Percentiles rank a stretch among this genome's conserved stretches.
Evolutionary conservation across 2,113 vertebrate species (phyloP).

Genomic region (Phodopus roborovskii): DNA sequence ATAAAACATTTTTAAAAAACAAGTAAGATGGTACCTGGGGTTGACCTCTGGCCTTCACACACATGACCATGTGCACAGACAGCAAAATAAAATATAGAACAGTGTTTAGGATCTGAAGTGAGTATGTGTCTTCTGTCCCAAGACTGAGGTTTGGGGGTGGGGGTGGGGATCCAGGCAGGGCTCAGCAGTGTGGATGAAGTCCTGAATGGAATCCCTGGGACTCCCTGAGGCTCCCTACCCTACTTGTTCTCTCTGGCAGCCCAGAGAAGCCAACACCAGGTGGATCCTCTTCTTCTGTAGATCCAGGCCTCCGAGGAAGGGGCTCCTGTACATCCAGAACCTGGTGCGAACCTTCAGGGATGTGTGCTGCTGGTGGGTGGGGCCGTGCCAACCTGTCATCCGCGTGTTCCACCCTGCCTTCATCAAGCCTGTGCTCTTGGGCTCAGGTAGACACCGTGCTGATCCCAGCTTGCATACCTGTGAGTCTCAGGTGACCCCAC

Average conservation of each 20-base stretch:
- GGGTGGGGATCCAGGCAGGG: background rate
- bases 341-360: background rate
- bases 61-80: background rate
- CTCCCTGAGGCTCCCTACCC: background rate
- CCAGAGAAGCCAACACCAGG: background rate
- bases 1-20: background rate
- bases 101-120: background rate
- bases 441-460: constrained; percentile 61
- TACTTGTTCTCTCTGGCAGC: background rate
- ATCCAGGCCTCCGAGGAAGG: constrained; percentile 63
- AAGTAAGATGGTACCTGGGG: background rate
- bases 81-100: background rate
- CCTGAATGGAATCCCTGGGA: too few species aligned
- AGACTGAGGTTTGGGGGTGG: background rate
- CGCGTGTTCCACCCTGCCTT: constrained; percentile 90
- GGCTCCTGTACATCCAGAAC: constrained; percentile 44
- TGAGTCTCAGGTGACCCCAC: rapidly evolving
- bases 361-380: constrained; percentile 58
- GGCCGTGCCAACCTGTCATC: constrained; percentile 82
- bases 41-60: background rate
- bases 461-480: background rate
- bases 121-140: background rate
- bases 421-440: constrained; percentile 88
- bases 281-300: constrained; percentile 16
- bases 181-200: background rate